phyloP scores from a whole-genome alignment of 2,113 vertebrate genomes.

The Entelurus aequoreus region DNA sequence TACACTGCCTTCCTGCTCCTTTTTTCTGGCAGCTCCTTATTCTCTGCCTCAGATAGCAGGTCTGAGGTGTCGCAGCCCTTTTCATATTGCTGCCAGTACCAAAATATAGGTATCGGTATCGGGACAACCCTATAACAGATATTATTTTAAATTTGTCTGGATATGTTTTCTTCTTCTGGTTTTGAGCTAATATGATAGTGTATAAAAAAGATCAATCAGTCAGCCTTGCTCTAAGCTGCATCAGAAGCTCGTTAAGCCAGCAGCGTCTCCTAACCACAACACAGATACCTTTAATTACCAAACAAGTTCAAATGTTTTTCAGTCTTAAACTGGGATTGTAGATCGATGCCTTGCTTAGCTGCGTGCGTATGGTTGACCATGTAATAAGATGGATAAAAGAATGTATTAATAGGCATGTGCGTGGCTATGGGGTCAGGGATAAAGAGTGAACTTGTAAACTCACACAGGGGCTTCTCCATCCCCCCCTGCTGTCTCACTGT shows the following conservation, averaged over 20 bases:
- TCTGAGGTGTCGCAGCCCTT: no score
- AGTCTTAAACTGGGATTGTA: constrained; percentile 71
- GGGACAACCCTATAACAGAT: no score
- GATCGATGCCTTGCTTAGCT: constrained; percentile 57
- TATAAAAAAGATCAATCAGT: constrained; percentile 54
- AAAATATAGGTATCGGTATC: no score
- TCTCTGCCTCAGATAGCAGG: no score
- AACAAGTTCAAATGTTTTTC: constrained; percentile 72
- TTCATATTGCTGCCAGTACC: no score
- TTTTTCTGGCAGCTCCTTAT: no score
- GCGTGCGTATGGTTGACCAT: constrained; percentile 47
- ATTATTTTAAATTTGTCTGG: background rate
- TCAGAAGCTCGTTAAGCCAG: constrained; percentile 70
- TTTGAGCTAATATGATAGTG: constrained; percentile 37
- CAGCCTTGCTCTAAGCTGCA: constrained; percentile 67
- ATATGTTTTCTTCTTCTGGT: constrained; percentile 14
- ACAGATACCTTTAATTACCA: constrained; percentile 77
- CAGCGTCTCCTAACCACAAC: constrained; percentile 71
- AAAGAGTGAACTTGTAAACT: constrained; percentile 79
- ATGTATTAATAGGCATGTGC: constrained; percentile 67
- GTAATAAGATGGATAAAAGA: constrained; percentile 59
- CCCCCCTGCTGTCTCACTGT: constrained; percentile 39
- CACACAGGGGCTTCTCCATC: constrained; percentile 60
- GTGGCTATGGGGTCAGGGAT: constrained; percentile 70
- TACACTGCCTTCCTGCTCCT: no score